Conservation (phyloP, 2,888 invertebrate species). For the Dione juno region DNA sequence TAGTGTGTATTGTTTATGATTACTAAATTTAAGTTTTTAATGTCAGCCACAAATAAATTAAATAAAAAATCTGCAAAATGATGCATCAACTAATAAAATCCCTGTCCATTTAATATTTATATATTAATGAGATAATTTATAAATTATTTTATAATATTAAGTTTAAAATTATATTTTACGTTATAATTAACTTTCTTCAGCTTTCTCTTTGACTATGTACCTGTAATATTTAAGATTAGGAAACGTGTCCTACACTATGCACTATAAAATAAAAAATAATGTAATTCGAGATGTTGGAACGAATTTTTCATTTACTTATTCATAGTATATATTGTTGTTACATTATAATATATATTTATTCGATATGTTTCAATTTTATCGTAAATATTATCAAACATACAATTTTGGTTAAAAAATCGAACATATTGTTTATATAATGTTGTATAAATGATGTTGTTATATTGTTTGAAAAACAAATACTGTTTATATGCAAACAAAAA, state of each 20-base stretch:
- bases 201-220: slow-evolving; percentile 37
- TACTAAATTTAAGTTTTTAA: too few relatives aligned
- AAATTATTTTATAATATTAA: slow-evolving; percentile 24
- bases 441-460: background rate
- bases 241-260: slow-evolving; percentile 13
- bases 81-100: slow-evolving; percentile 27
- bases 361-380: background rate
- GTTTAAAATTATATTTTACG: slow-evolving; percentile 26
- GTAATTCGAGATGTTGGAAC: background rate
- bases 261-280: slow-evolving; percentile 13
- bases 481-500: background rate
- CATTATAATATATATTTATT: background rate
- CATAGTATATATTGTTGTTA: background rate
- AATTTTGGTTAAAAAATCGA: background rate
- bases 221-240: slow-evolving; percentile 36
- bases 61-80: background rate
- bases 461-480: background rate
- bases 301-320: background rate
- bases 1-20: too few relatives aligned
- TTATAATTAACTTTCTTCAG: slow-evolving; percentile 32
- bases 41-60: background rate
- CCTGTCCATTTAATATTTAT: slow-evolving; percentile 56
- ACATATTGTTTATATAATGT: background rate
- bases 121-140: slow-evolving; percentile 18
- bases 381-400: background rate